Percentiles rank a stretch among this genome's conserved stretches.
Conservation (phyloP, 2,888 invertebrate species). For the Gryllus longicercus region DNA sequence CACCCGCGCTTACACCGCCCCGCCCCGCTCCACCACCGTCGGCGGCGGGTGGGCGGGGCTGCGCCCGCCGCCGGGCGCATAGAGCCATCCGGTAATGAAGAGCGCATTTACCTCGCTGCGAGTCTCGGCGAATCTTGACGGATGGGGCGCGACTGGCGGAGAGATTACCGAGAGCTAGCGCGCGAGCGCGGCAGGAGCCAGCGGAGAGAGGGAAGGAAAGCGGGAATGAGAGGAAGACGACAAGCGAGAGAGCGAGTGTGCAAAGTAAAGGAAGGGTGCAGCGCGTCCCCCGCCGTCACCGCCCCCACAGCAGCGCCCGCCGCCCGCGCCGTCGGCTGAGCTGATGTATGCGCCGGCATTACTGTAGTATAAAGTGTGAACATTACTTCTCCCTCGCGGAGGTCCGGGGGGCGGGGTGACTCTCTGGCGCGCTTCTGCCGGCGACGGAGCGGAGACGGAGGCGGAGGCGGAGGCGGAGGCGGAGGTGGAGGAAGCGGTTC, state of each 20-base stretch:
- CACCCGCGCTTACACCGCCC: too few relatives aligned
- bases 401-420: neutral
- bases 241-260: neutral
- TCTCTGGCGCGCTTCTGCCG: neutral
- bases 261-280: neutral
- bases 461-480: neutral
- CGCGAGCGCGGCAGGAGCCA: neutral
- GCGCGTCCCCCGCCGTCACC: neutral
- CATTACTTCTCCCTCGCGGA: neutral
- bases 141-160: conserved; percentile 8
- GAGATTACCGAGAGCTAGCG: neutral
- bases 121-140: neutral
- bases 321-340: neutral
- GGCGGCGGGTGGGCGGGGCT: too few relatives aligned
- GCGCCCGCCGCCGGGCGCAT: too few relatives aligned
- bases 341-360: conserved; percentile 1
- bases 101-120: neutral
- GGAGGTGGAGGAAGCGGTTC: neutral
- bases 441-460: neutral
- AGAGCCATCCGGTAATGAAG: neutral
- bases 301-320: neutral
- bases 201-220: neutral
- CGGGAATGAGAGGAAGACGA: neutral
- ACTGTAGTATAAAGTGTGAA: neutral
- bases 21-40: too few relatives aligned